Percentiles rank a stretch among this genome's conserved stretches.
These are phyloP conservation scores for Ichneumon xanthorius DNA, from an alignment of 2,888 invertebrate genomes.

Conservation along the genomic window DNA sequence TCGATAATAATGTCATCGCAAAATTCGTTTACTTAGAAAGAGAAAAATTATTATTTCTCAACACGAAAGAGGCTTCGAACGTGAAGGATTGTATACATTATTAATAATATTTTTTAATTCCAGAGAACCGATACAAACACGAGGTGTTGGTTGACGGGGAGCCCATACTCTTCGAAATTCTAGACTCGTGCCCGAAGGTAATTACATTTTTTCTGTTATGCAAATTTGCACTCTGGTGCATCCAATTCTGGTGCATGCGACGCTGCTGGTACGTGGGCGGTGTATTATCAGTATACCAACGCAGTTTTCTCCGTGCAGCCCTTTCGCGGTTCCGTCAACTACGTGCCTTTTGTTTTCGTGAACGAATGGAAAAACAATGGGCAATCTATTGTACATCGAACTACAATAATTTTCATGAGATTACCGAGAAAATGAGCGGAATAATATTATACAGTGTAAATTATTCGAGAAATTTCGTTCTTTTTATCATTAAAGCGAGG, in stretches of 20 bases:
- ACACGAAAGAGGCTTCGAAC: neutral
- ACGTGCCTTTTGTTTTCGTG: conserved; percentile 46
- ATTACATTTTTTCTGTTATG: conserved; percentile 64
- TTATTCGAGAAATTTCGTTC: neutral
- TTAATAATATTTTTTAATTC: conserved; percentile 80
- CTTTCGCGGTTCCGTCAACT: conserved; percentile 38
- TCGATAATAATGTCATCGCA: neutral
- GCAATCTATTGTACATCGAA: conserved; percentile 3
- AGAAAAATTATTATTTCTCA: neutral
- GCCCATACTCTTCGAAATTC: conserved; percentile 95
- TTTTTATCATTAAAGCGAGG: neutral
- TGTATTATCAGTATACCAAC: conserved; percentile 9
- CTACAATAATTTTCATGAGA: conserved; percentile 20
- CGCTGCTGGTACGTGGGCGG: conserved; percentile 21
- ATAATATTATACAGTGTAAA: neutral
- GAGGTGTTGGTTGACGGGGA: conserved; percentile 95
- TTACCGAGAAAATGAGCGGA: neutral
- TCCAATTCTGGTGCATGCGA: neutral
- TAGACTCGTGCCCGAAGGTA: conserved; percentile 96
- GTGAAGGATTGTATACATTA: neutral
- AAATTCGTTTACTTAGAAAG: conserved; percentile 2
- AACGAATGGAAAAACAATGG: conserved; percentile 30
- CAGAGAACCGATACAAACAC: conserved; percentile 96
- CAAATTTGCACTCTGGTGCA: conserved; percentile 30
- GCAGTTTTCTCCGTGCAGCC: conserved; percentile 26